Evolutionary conservation across 2,888 invertebrate species (phyloP).

Genomic region (Masnerella sp.): DNA sequence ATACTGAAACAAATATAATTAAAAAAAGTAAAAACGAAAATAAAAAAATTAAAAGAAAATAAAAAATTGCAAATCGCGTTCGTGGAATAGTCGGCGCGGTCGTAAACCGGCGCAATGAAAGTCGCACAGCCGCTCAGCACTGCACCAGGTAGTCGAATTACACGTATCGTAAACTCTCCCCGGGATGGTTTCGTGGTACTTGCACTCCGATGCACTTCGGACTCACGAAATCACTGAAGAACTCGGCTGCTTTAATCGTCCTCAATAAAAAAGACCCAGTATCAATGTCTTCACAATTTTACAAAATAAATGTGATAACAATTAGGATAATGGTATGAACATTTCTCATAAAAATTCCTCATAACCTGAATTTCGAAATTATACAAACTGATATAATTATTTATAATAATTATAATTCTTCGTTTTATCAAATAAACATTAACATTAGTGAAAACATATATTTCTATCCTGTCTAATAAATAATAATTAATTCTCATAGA

Average conservation of each 20-base stretch:
- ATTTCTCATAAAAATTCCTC: no score
- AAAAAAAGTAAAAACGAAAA: neutral
- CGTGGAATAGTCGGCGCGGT: slow-evolving; percentile 47
- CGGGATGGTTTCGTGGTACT: slow-evolving; percentile 64
- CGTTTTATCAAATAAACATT: no score
- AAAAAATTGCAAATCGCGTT: slow-evolving; percentile 46
- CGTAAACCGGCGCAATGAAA: slow-evolving; percentile 51
- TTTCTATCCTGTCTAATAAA: no score
- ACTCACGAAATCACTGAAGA: slow-evolving; percentile 65
- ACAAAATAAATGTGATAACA: no score
- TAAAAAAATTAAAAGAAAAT: slow-evolving; percentile 5
- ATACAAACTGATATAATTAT: no score
- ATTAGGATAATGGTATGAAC: no score
- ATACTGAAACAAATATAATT: slow-evolving; percentile 13
- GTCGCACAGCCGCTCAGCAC: slow-evolving; percentile 35
- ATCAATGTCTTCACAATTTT: no score
- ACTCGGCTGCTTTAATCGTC: slow-evolving; percentile 49
- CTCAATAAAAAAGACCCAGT: slow-evolving; percentile 33
- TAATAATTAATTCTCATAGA: no score
- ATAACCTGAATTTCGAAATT: no score
- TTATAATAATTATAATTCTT: no score
- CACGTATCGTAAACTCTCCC: slow-evolving; percentile 64
- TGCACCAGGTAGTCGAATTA: slow-evolving; percentile 65
- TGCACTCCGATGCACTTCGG: slow-evolving; percentile 50
- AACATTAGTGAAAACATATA: no score